These are phyloP conservation scores for Mastomys natalensis DNA, from an alignment of 2,113 vertebrate species.

Conservation along the genomic window DNA sequence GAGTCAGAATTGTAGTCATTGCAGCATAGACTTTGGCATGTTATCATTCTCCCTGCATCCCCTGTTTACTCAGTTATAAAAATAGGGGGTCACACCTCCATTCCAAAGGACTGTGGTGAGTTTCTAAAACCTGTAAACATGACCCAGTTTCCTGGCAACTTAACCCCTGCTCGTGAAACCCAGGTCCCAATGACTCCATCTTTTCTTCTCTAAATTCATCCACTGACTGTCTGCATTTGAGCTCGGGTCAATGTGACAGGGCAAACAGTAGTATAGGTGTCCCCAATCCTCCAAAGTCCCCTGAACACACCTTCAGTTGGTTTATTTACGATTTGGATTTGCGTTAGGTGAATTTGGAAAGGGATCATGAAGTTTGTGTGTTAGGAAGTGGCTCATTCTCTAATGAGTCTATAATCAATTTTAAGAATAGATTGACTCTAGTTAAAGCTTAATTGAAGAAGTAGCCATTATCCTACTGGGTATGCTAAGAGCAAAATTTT, in stretches of 20 bases:
- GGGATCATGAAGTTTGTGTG: background rate
- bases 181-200: background rate
- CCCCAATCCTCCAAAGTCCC: background rate
- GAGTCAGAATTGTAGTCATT: background rate
- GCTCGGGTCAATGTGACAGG: background rate
- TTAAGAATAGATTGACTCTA: constrained; percentile 1
- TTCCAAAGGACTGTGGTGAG: background rate
- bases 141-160: background rate
- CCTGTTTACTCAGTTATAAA: background rate
- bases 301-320: background rate
- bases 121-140: background rate
- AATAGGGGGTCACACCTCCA: background rate
- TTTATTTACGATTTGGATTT: background rate
- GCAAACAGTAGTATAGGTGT: too few relatives aligned
- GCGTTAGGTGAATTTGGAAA: background rate
- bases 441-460: background rate
- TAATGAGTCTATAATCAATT: background rate
- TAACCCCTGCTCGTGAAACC: background rate
- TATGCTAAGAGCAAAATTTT: background rate
- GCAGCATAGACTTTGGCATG: background rate
- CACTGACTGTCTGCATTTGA: background rate
- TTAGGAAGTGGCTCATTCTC: background rate
- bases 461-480: background rate
- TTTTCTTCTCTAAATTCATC: background rate
- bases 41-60: background rate